Evolutionary conservation across 2,797 vertebrate genomes (phyloP).

Genomic region (Nyctibius grandis): DNA sequence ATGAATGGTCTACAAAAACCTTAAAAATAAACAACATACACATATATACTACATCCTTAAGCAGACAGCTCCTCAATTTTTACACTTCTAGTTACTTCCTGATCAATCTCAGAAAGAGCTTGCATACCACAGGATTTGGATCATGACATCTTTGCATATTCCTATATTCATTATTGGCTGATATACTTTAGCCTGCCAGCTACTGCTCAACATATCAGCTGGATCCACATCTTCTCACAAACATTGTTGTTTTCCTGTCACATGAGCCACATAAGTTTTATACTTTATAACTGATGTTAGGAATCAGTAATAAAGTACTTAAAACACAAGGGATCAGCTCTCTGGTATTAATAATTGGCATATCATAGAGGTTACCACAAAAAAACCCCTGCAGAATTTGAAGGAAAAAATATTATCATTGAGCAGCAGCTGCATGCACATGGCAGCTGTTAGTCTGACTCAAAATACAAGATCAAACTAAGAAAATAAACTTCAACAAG

Average conservation of each 20-base stretch:
- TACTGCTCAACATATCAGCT: background rate
- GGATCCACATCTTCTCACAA: background rate
- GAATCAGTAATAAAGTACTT: background rate
- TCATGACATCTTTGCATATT: background rate
- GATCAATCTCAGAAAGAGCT: background rate
- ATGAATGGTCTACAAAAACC: background rate
- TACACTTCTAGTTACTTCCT: background rate
- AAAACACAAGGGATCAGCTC: background rate
- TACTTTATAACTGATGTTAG: background rate
- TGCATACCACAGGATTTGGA: background rate
- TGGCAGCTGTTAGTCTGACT: background rate
- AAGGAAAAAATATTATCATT: background rate
- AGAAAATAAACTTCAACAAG: slow-evolving; percentile 8
- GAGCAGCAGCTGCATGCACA: slow-evolving; percentile 29
- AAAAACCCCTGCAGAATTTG: background rate
- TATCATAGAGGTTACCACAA: background rate
- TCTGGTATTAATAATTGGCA: slow-evolving; percentile 6
- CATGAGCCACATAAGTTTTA: background rate
- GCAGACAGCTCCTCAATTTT: background rate
- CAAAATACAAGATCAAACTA: background rate
- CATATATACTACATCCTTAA: background rate
- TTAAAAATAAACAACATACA: background rate
- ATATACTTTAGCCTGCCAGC: background rate
- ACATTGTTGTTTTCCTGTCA: background rate
- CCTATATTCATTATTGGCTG: background rate